These are phyloP conservation scores for Chamaea fasciata DNA, from an alignment of 2,113 vertebrate species.

Conservation along the genomic window DNA sequence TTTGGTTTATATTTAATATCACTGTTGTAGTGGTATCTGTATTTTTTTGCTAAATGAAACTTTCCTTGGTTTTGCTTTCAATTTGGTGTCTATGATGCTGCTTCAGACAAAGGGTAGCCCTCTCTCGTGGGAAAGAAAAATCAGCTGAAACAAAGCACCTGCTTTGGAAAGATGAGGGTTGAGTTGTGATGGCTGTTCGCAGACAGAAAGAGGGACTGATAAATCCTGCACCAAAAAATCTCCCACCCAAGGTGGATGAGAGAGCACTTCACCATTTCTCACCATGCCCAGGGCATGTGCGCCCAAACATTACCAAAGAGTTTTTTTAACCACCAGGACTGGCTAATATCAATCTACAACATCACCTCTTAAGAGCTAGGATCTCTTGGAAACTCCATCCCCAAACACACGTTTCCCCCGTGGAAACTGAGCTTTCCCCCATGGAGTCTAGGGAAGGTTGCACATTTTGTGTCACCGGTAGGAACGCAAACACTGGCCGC, in stretches of 20 bases:
- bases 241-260: fast-evolving
- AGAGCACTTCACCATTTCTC: background rate
- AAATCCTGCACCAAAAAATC: background rate
- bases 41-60: background rate
- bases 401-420: fast-evolving
- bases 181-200: background rate
- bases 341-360: background rate
- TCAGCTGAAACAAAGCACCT: background rate
- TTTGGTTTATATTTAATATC: background rate
- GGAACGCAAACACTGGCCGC: background rate
- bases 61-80: background rate
- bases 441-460: background rate
- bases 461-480: background rate
- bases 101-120: background rate
- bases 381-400: background rate
- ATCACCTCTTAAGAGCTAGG: background rate
- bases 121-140: background rate
- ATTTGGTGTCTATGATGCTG: background rate
- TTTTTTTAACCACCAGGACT: background rate
- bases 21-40: background rate
- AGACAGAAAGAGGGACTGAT: background rate
- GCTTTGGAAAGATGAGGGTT: background rate
- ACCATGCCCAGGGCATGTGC: background rate
- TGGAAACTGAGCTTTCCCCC: background rate
- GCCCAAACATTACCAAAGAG: background rate